Evolutionary conservation across 1,140 invertebrate species (phyloP).

Genomic region (Hermetia illucens): DNA sequence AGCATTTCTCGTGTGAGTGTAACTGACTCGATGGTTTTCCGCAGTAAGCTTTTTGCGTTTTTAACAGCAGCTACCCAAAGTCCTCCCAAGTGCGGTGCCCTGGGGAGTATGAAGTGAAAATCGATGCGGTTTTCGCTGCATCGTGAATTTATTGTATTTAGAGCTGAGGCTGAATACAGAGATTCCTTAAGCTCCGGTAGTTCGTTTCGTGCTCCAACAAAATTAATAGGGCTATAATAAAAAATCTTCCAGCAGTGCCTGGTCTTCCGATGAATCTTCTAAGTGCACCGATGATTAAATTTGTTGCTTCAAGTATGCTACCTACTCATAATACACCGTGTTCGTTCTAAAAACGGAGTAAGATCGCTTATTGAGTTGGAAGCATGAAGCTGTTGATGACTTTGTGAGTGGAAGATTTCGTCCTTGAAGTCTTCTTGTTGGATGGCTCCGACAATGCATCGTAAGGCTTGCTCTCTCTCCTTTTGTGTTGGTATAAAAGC

Average conservation of each 20-base stretch:
- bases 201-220: not conserved
- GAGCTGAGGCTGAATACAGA: not conserved
- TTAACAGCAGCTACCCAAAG: constrained; percentile 20
- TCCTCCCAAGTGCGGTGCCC: constrained; percentile 19
- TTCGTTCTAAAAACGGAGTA: too few relatives aligned
- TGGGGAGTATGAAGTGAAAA: constrained; percentile 23
- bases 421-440: too few relatives aligned
- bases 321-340: too few relatives aligned
- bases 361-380: too few relatives aligned
- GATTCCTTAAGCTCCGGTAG: not conserved
- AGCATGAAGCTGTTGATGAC: too few relatives aligned
- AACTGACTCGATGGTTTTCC: constrained; percentile 7
- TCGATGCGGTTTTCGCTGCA: constrained; percentile 6
- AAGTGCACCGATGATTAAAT: too few relatives aligned
- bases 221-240: constrained; percentile 1
- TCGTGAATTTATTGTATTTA: not conserved
- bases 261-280: constrained; percentile 7
- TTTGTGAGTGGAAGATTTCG: too few relatives aligned
- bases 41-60: constrained; percentile 12
- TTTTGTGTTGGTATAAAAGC: too few relatives aligned
- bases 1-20: constrained; percentile 13
- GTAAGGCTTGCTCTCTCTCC: too few relatives aligned
- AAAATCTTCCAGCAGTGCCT: constrained; percentile 5
- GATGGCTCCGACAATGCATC: too few relatives aligned
- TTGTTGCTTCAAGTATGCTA: too few relatives aligned